Evolutionary conservation across 1,140 invertebrate species (phyloP), one percentile per base, ranked within the genome.

Genomic region (Hylyphantes graminicola): DNA sequence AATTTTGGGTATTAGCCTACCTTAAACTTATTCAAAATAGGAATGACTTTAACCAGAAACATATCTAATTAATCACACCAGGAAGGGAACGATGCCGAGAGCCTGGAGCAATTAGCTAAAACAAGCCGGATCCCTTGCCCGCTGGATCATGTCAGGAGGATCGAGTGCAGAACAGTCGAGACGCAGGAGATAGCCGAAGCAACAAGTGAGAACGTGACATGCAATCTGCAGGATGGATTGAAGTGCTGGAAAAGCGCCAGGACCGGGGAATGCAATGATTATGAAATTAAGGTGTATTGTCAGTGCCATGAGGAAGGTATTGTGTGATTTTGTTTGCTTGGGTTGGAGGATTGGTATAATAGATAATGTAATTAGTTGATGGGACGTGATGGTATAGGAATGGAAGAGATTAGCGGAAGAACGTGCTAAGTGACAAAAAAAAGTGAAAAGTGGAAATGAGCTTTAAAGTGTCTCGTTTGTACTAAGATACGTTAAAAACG

Each of bases 281-380:
- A 90, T 82, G 90, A 91, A 87, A 88, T 91, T 61, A 85, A 90
- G 65, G 89, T 91, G 73, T 88, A 88, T 81, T 91, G 91, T 77
- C 85, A 88, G 7, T 91, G 91, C 87, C 48, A 35, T 35, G 74
- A 85, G 63, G 75, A 84, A 74, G 73, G 80, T 83, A 57, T 75
- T 13, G 10, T 51, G n/a, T n/a, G 7, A 5, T 4, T 6, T 59
- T 35, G 35, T 35, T 35, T 35, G 35, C 5, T 35, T 35, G 35
- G 5, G 35, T 35, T 35, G 5, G 35, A 35, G 35, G 35, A 35
- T 35, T 35, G 35, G n/a, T n/a, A n/a, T n/a, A n/a, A 35, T 35
- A 2, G 35, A 35, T 35, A 35, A 35, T 35, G 35, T 5, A 35
- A 35, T 35, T 35, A 35, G 35, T 35, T 35, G 35, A 35, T 35